Conservation (phyloP, 92 coral and sea anemone species). For the Anthopleura xanthogrammica region DNA sequence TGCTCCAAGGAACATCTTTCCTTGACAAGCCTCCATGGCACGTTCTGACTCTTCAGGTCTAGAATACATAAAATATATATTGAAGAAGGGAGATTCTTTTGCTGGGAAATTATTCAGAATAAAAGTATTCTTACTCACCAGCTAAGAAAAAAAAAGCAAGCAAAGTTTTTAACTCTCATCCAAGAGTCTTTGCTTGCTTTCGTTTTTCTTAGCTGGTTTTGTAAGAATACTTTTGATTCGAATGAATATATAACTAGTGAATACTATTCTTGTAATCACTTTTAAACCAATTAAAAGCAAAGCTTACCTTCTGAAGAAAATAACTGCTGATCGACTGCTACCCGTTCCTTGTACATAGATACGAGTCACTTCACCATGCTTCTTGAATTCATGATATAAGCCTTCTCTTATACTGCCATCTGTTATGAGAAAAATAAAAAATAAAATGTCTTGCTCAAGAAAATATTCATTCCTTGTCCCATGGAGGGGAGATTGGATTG, state of each 20-base stretch:
- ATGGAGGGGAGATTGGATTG: too few species aligned
- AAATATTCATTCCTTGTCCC: too few species aligned
- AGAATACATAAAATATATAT: neutral
- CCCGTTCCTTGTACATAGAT: constrained; percentile 90
- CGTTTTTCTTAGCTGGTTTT: too few species aligned
- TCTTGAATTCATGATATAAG: constrained; percentile 93
- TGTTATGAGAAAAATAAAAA: constrained; percentile 17
- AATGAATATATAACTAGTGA: neutral
- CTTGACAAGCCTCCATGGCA: constrained; percentile 87
- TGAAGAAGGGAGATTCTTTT: too few species aligned
- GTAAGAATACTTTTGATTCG: too few species aligned
- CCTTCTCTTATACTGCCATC: constrained; percentile 94
- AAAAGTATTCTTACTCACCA: too few species aligned
- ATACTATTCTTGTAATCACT: neutral
- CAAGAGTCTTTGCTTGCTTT: too few species aligned
- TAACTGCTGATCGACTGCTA: constrained; percentile 75
- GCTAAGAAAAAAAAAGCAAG: too few species aligned
- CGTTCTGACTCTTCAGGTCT: constrained; percentile 94
- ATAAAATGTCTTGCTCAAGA: neutral
- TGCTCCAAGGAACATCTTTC: constrained; percentile 91
- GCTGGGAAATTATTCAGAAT: too few species aligned
- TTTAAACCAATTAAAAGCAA: neutral
- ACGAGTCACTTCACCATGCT: constrained; percentile 95
- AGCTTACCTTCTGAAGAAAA: constrained; percentile 84
- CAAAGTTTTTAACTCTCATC: too few species aligned